phyloP scores from a whole-genome alignment of 1,140 invertebrate species.

The Caenorhabditis inopinata region DNA sequence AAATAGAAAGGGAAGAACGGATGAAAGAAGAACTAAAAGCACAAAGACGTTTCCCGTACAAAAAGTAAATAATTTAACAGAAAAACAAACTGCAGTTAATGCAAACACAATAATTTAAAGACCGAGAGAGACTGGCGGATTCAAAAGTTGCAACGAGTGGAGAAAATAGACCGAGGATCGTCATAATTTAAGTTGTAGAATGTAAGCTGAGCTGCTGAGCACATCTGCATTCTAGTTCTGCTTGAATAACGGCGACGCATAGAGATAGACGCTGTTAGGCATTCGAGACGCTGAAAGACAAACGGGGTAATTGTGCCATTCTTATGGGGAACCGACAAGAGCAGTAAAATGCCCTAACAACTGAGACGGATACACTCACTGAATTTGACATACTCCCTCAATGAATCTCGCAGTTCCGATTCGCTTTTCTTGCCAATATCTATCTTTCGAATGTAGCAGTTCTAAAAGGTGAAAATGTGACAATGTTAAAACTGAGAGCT shows the following conservation, averaged over 20 bases:
- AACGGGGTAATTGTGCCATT: background rate
- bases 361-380: background rate
- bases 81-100: too few relatives aligned
- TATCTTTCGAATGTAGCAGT: slow-evolving; percentile 27
- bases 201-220: too few relatives aligned
- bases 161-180: too few relatives aligned
- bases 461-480: too few relatives aligned
- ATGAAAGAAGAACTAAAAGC: slow-evolving; percentile 14
- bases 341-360: background rate
- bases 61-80: too few relatives aligned
- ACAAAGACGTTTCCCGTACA: slow-evolving; percentile 23
- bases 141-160: too few relatives aligned
- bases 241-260: background rate
- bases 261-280: slow-evolving; percentile 15
- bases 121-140: too few relatives aligned
- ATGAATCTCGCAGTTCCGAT: slow-evolving; percentile 13
- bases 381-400: slow-evolving; percentile 26
- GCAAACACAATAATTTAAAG: too few relatives aligned
- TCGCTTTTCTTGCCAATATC: slow-evolving; percentile 12
- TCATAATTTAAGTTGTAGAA: too few relatives aligned
- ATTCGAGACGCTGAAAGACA: slow-evolving; percentile 7
- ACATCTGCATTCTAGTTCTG: background rate
- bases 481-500: too few relatives aligned
- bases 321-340: background rate
- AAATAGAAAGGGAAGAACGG: too few relatives aligned